Percentiles rank a stretch among this genome's conserved stretches.
These are phyloP conservation scores for Ptychodera flava DNA, from an alignment of 35 echinoderm and acorn worm species.

Conservation along the genomic window DNA sequence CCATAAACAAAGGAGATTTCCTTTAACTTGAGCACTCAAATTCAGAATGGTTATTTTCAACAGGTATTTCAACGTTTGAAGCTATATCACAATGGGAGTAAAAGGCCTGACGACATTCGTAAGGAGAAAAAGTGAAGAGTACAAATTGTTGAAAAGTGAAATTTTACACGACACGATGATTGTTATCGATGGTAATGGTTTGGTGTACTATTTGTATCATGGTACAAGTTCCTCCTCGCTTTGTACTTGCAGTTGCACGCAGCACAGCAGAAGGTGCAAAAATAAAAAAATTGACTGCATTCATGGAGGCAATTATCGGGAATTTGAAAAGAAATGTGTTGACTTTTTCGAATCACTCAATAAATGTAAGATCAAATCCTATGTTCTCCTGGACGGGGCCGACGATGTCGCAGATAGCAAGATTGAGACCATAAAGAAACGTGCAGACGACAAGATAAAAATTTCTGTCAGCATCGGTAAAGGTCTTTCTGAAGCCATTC, in stretches of 20 bases:
- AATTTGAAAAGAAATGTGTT: conserved; percentile 29
- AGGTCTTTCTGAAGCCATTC: conserved; percentile 34
- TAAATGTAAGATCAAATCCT: conserved; percentile 46
- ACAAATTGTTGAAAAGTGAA: too few species aligned
- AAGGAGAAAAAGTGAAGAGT: too few species aligned
- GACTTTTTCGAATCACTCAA: conserved; percentile 57
- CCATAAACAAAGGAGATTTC: too few species aligned
- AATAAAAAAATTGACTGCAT: conserved; percentile 4
- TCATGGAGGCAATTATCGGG: conserved; percentile 73
- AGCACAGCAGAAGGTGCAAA: too few species aligned
- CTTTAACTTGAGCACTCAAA: too few species aligned
- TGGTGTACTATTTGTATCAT: conserved; percentile 54
- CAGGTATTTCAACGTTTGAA: too few species aligned
- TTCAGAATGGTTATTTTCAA: too few species aligned
- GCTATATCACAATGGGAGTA: too few species aligned
- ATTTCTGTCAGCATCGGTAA: conserved; percentile 16
- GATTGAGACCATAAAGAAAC: conserved; percentile 45
- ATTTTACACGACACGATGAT: conserved; percentile 60
- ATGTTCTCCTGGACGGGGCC: conserved; percentile 79
- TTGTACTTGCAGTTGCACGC: too few species aligned
- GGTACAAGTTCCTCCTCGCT: too few species aligned
- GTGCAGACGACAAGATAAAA: conserved; percentile 38
- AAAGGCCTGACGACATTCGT: too few species aligned
- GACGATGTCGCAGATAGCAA: conserved; percentile 77
- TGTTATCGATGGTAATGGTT: conserved; percentile 73